phyloP scores from a whole-genome alignment of 2,888 invertebrate genomes.

The Eustalomyia histrio region DNA sequence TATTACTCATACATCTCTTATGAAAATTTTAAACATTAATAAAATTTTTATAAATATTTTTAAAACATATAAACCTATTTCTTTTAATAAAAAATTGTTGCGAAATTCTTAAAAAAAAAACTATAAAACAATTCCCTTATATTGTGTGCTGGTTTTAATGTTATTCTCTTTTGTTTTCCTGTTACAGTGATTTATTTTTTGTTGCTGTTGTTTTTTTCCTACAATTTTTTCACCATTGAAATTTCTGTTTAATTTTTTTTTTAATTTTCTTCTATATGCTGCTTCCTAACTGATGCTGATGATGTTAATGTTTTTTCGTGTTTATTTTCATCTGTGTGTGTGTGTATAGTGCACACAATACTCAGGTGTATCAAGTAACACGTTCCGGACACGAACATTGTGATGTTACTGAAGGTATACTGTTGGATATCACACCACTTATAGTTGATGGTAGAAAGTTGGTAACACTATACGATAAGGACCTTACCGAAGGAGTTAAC shows the following conservation, averaged over 20 bases:
- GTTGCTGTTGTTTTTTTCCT: constrained; percentile 45
- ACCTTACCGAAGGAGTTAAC: constrained; percentile 86
- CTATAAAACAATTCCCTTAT: constrained; percentile 29
- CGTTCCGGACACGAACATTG: constrained; percentile 86
- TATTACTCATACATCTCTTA: neutral
- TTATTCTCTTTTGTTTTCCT: constrained; percentile 23
- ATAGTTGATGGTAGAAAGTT: constrained; percentile 84
- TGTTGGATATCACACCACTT: constrained; percentile 85
- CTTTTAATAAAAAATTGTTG: neutral
- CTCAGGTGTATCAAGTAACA: constrained; percentile 85
- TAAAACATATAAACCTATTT: neutral
- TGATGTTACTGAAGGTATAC: constrained; percentile 85
- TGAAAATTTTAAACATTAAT: neutral
- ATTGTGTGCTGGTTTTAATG: constrained; percentile 31
- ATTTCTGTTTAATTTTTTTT: constrained; percentile 19
- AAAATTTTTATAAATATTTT: neutral
- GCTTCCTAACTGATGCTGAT: constrained; percentile 22
- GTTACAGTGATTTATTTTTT: constrained; percentile 56
- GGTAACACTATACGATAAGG: constrained; percentile 87
- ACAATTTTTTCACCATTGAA: constrained; percentile 40
- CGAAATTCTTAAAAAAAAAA: constrained; percentile 12
- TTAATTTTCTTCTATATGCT: constrained; percentile 10
- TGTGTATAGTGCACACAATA: constrained; percentile 80
- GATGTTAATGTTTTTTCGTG: neutral
- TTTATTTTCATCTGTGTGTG: constrained; percentile 6